Evolutionary conservation across 2,888 invertebrate species (phyloP).

Genomic region (Drosophila merina): DNA sequence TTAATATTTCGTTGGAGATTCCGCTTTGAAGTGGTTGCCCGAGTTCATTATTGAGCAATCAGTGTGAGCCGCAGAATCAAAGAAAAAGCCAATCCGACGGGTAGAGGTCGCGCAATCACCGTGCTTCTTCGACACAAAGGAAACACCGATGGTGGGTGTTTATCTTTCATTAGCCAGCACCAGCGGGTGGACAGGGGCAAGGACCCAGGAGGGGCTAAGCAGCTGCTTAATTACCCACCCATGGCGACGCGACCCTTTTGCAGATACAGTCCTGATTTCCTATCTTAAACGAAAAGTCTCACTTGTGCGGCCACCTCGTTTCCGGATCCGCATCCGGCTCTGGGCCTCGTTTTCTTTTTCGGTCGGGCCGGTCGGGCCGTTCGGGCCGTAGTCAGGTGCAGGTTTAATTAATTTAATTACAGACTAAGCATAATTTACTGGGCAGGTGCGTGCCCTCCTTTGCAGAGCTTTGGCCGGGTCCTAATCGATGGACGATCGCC

Average conservation of each 20-base stretch:
- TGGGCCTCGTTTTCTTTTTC: slow-evolving; percentile 36
- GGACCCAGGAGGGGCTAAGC: background rate
- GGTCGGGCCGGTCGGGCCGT: slow-evolving; percentile 41
- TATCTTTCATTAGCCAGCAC: slow-evolving; percentile 69
- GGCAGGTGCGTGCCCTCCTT: slow-evolving; percentile 63
- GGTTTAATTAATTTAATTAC: slow-evolving; percentile 82
- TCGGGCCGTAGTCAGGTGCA: slow-evolving; percentile 66
- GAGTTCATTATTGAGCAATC: slow-evolving; percentile 47
- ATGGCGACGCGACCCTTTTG: slow-evolving; percentile 56
- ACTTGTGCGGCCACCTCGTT: slow-evolving; percentile 55
- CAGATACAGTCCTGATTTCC: slow-evolving; percentile 65
- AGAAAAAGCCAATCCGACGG: slow-evolving; percentile 15
- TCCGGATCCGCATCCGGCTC: slow-evolving; percentile 47
- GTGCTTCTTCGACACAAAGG: slow-evolving; percentile 26
- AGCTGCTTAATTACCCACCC: slow-evolving; percentile 9
- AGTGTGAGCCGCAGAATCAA: slow-evolving; percentile 15
- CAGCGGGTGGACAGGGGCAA: slow-evolving; percentile 46
- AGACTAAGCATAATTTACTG: slow-evolving; percentile 79
- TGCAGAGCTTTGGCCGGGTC: background rate
- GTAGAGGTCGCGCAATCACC: slow-evolving; percentile 14
- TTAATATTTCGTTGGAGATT: slow-evolving; percentile 54
- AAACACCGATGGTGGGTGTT: slow-evolving; percentile 51
- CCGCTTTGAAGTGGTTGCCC: slow-evolving; percentile 46
- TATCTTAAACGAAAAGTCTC: slow-evolving; percentile 70
- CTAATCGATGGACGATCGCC: slow-evolving; percentile 65